Conservation (phyloP, 2,113 vertebrate species). For the Nettapus auritus region DNA sequence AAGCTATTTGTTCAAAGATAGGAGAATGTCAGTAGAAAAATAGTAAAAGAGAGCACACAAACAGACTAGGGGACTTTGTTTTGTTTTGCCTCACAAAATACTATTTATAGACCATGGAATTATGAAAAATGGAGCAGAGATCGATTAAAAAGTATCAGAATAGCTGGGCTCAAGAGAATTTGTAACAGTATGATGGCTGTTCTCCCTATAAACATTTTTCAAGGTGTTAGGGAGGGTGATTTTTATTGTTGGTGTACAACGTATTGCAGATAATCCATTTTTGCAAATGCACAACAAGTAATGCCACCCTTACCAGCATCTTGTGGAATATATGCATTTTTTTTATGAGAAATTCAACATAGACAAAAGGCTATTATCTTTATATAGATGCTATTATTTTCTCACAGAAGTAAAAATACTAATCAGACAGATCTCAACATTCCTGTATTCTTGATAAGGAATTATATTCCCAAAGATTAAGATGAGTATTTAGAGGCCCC, state of each 20-base stretch:
- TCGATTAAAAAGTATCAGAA: neutral
- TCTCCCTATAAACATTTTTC: neutral
- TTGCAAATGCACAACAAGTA: neutral
- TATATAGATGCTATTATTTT: neutral
- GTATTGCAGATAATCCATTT: neutral
- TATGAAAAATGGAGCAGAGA: neutral
- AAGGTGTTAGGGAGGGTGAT: neutral
- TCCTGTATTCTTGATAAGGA: neutral
- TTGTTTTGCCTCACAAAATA: neutral
- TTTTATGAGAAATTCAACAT: neutral
- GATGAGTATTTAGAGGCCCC: neutral
- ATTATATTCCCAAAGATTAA: neutral
- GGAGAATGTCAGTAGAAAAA: neutral
- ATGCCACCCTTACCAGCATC: neutral
- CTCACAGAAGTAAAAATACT: neutral
- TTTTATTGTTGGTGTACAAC: conserved; percentile 4
- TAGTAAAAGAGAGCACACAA: neutral
- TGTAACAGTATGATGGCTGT: neutral
- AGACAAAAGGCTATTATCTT: neutral
- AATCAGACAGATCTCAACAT: neutral
- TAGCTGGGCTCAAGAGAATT: neutral
- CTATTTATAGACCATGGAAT: neutral
- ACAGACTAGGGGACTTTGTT: neutral
- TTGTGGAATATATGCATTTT: neutral
- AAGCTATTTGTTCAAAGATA: neutral